A percentile compares a stretch with the other conserved stretches of the same genome.
phyloP scores from a whole-genome alignment of 2,797 vertebrate species.

The Dendrocincla fuliginosa region DNA sequence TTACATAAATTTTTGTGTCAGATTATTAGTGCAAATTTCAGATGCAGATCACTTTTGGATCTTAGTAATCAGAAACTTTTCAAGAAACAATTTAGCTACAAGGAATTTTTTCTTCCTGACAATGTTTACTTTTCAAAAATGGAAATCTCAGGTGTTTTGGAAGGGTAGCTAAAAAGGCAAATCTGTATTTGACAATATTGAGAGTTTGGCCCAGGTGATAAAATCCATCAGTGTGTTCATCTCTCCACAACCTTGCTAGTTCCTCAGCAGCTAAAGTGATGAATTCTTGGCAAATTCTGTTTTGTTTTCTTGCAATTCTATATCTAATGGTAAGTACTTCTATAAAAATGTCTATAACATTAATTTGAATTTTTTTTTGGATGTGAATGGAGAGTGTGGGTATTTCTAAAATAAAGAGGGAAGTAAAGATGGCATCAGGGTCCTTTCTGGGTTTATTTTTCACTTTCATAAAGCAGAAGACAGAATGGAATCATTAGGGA shows the following conservation, averaged over 20 bases:
- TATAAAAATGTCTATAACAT: background rate
- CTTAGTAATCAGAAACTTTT: background rate
- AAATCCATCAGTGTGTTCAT: background rate
- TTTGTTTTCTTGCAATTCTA: background rate
- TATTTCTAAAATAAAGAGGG: background rate
- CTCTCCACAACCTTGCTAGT: background rate
- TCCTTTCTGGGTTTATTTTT: background rate
- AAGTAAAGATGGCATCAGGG: background rate
- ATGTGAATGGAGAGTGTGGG: background rate
- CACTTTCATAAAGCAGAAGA: background rate
- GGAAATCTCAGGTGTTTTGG: background rate
- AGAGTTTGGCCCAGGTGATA: background rate
- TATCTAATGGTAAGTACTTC: background rate
- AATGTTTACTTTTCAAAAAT: background rate
- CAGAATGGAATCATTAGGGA: background rate
- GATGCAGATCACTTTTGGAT: background rate
- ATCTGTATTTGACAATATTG: background rate
- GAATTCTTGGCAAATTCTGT: background rate
- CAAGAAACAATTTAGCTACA: background rate
- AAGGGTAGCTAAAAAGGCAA: background rate
- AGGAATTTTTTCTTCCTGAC: background rate
- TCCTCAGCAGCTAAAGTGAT: background rate
- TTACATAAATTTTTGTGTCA: background rate
- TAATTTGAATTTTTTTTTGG: background rate
- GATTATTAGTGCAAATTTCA: background rate